These are phyloP conservation scores for Porphyrio hochstetteri DNA, from an alignment of 2,113 vertebrate genomes.

Conservation along the genomic window DNA sequence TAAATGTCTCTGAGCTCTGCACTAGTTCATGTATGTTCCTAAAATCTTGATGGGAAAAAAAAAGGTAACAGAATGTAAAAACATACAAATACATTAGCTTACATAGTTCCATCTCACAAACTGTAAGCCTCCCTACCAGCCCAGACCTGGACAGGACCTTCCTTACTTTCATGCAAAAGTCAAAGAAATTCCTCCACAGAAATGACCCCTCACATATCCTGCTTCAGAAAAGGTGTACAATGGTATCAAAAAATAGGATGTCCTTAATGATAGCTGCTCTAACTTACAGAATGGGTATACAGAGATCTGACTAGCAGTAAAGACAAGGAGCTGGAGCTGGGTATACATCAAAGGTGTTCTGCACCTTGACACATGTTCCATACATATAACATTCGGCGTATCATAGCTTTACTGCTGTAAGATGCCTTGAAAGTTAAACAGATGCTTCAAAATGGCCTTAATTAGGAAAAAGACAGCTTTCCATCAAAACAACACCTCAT, in stretches of 20 bases:
- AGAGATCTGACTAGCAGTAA: neutral
- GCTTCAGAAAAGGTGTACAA: neutral
- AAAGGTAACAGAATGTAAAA: neutral
- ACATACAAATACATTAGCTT: neutral
- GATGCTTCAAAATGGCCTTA: neutral
- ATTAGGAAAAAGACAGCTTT: neutral
- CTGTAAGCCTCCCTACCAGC: neutral
- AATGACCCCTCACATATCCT: fast-evolving
- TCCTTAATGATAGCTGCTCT: neutral
- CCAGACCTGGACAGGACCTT: neutral
- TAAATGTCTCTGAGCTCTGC: neutral
- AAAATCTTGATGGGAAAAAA: neutral
- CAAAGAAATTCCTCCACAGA: neutral
- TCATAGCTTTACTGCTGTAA: neutral
- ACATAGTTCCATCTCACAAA: neutral
- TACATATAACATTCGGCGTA: neutral
- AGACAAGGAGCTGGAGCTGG: neutral
- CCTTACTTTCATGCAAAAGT: neutral
- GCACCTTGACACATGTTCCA: neutral
- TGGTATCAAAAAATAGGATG: neutral
- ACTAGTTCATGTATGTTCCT: neutral
- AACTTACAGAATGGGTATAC: neutral
- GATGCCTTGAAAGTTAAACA: neutral
- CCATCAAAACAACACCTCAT: neutral
- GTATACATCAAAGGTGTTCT: neutral